Base-by-base conservation (phyloP, 2,797 vertebrate genomes). In the Trachops cirrhosus region DNA sequence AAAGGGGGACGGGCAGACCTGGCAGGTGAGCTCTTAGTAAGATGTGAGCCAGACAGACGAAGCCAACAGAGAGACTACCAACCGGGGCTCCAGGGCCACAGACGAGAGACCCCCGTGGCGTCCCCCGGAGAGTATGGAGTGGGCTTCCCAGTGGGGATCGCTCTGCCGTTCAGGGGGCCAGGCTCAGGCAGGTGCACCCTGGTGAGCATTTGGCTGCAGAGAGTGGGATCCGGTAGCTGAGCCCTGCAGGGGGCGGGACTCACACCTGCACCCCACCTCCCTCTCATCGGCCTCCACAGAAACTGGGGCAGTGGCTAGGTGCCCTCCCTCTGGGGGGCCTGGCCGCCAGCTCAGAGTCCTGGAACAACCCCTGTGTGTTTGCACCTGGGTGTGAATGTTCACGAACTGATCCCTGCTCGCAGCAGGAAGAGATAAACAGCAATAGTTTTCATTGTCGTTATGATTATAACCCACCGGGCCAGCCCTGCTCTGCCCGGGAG, bases 331-430 rank as follows among this genome's bases (percentile, higher is more conserved):
- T 21, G 18, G 15, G 7, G 52, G 52, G 5, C 79, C 62, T 85
- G 44, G 71, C n/a, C 21, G 70, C 29, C 1, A 21, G 67, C 74
- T 71, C 9, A 9, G 44, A 24, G 34, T 5, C 19, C 46, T n/a
- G 79, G 34, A n/a, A 37, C 48, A 22, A 2, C 39, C 24, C 24
- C 8, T 52, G 26, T 7, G 3, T n/a, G 5, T 96, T 97, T 93
- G 89, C 96, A 91, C 80, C 84, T 9, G 1, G 37, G 92, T 84
- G 86, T 37, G 89, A 84, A 67, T 1, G 57, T 71, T n/a, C 70
- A 37, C 41, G 77, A 26, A 37, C 78, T n/a, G 4, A 0, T 15
- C 22, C 71, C 64, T 67, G 7, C 8, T 57, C 24, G 85, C 9
- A 34, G 86, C 6, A 57, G 39, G 82, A 75, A 34, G 79, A n/a